phyloP scores from a whole-genome alignment of 2,888 invertebrate genomes.

The Molanna angustata region DNA sequence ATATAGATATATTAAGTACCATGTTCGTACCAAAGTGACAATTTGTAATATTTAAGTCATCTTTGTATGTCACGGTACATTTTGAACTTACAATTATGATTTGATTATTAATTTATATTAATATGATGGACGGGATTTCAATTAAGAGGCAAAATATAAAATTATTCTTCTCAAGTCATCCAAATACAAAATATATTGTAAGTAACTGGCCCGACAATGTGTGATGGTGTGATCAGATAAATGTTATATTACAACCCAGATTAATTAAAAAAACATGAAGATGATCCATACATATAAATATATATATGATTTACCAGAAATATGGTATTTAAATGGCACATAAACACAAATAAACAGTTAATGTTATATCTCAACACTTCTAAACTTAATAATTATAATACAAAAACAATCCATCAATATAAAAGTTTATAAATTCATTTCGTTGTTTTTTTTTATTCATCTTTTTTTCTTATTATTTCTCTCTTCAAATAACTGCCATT shows the following conservation, averaged over 20 bases:
- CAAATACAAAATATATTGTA: conserved; percentile 14
- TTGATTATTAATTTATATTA: no score
- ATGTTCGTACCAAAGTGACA: no score
- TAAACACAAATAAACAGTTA: conserved; percentile 25
- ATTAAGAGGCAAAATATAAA: conserved; percentile 10
- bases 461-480: neutral
- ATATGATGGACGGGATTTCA: conserved; percentile 12
- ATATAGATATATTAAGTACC: no score
- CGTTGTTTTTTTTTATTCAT: neutral
- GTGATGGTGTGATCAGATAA: no score
- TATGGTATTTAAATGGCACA: conserved; percentile 31
- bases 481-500: conserved; percentile 3
- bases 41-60: no score
- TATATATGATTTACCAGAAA: conserved; percentile 10
- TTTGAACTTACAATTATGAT: no score
- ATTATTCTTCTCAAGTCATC: no score
- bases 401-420: conserved; percentile 12
- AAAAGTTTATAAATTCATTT: neutral
- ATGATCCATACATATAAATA: no score
- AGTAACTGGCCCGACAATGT: conserved; percentile 31
- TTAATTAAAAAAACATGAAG: conserved; percentile 3
- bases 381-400: conserved; percentile 25
- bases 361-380: conserved; percentile 24
- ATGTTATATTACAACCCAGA: no score
- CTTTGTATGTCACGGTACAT: no score